Evolutionary conservation across 2,797 vertebrate genomes (phyloP), one percentile per base, ranked within the genome.

Genomic region (Poeciliopsis infans): DNA sequence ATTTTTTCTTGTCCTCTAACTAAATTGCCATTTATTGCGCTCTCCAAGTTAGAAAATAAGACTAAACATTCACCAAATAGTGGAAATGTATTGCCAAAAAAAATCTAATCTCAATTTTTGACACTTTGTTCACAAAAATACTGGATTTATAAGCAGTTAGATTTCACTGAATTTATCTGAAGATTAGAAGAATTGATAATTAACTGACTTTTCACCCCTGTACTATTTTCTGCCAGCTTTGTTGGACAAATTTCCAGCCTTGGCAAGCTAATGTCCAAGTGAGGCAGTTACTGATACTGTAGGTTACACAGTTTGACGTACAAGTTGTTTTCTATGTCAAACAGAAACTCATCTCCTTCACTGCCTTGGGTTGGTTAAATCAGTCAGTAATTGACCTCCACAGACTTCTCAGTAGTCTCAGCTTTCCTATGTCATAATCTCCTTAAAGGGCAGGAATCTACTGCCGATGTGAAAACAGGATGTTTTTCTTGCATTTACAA

Each of bases 251-350:
- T 46, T 36, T 31, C 28, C 74, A 46, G 18, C 15, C 55, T 75
- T 45, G 39, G 68, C 39, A n/a, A 45, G 68, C 36, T 41, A 41
- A 68, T 68, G 20, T 45, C 68, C 23, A 43, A 45, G 25, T n/a
- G 39, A 45, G 23, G 25, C 41, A 45, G 25, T 45, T 4, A 23
- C 68, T 70, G 68, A 45, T 28, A n/a, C 41, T 70, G 66, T 69
- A 43, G 20, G 39, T 69, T 41, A 43, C 68, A n/a, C 23, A 70
- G 23, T 33, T 61, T 3, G 59, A 68, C 11, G 1, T 70, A 70
- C n/a, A 12, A 70, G 25, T 70, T 70, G 39, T 70, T 70, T n/a
- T 45, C 41, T 70, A 45, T 70, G 68, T 70, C 41, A 7, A n/a
- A 70, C 5, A 2, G 41, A 45, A 45, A 43, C 41, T 70, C 41